These are phyloP conservation scores for Propithecus deckenii DNA, from an alignment of 2,797 vertebrate genomes.

Conservation along the genomic window DNA sequence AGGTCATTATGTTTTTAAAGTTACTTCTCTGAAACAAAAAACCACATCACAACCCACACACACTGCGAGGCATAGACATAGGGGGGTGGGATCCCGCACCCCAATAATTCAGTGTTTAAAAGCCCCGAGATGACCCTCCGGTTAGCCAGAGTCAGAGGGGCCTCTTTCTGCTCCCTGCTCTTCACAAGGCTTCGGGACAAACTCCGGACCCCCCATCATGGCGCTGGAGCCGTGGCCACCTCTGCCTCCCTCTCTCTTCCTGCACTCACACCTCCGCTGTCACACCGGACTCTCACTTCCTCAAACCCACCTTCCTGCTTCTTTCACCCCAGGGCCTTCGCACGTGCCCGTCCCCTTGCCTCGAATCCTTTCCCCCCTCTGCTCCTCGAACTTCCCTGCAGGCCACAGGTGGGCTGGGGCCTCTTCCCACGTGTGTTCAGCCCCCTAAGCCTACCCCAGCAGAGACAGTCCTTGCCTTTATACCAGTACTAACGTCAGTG, in stretches of 20 bases:
- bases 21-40: constrained; percentile 24
- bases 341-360: not conserved
- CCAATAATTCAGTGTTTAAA: not conserved
- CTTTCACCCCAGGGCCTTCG: not conserved
- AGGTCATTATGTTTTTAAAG: not conserved
- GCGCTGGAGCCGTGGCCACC: rapidly evolving
- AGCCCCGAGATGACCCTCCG: not conserved
- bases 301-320: not conserved
- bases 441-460: not conserved
- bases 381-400: not conserved
- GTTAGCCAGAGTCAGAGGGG: not conserved
- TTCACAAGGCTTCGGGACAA: rapidly evolving
- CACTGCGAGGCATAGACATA: not conserved
- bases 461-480: not conserved
- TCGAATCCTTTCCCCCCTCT: not conserved
- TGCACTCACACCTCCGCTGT: rapidly evolving
- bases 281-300: not conserved
- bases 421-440: not conserved
- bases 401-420: not conserved
- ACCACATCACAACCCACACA: not conserved
- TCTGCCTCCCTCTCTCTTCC: not conserved
- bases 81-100: not conserved
- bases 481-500: not conserved
- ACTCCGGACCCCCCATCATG: not conserved
- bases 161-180: too few relatives aligned